phyloP scores from a whole-genome alignment of 1,140 invertebrate species.

The Cydia amplana region DNA sequence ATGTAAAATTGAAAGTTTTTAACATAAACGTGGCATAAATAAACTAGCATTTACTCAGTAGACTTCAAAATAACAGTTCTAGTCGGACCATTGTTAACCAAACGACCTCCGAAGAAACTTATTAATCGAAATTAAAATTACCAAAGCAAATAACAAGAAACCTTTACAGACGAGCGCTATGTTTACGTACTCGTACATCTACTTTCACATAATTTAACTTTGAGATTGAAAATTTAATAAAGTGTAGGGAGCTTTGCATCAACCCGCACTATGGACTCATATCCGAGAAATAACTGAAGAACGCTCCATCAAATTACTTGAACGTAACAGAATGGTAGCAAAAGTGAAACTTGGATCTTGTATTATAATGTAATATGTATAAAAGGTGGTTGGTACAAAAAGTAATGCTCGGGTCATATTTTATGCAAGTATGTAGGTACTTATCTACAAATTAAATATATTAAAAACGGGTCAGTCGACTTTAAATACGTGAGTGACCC shows the following conservation, averaged over 20 bases:
- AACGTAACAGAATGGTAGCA: background rate
- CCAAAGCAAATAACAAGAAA: constrained; percentile 25
- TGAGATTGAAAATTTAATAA: constrained; percentile 51
- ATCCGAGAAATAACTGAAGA: constrained; percentile 25
- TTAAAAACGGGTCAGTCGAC: too few relatives aligned
- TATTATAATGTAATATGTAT: background rate
- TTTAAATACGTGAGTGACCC: too few relatives aligned
- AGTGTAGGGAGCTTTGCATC: constrained; percentile 38
- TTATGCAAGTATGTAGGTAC: too few relatives aligned
- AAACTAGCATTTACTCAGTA: background rate
- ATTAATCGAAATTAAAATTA: constrained; percentile 1
- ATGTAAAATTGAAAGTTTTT: background rate
- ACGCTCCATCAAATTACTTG: constrained; percentile 23
- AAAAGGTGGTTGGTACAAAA: too few relatives aligned
- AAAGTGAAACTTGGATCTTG: background rate
- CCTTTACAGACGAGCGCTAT: background rate
- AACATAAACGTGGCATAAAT: background rate
- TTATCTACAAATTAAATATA: too few relatives aligned
- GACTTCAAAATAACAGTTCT: background rate
- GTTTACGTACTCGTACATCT: too few relatives aligned
- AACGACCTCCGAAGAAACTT: background rate
- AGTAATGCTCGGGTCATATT: too few relatives aligned
- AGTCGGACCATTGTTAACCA: background rate
- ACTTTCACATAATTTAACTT: constrained; percentile 36
- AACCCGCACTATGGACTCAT: constrained; percentile 35